Conservation (phyloP, 2,888 invertebrate genomes). For the Blera fallax region DNA sequence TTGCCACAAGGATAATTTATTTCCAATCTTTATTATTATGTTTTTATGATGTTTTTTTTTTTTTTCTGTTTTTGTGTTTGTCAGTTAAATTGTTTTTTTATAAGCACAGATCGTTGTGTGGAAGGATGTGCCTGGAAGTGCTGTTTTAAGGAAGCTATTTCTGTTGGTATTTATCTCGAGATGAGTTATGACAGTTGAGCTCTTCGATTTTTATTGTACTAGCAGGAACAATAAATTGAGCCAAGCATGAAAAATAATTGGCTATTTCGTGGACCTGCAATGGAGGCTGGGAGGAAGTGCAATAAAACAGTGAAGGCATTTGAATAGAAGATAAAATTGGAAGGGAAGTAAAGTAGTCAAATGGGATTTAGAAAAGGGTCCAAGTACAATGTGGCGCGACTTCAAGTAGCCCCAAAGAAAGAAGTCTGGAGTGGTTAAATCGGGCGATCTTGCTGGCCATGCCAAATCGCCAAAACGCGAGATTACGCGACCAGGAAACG, state of each 20-base stretch:
- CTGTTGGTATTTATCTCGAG: slow-evolving; percentile 59
- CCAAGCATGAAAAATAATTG: slow-evolving; percentile 70
- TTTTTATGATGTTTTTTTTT: slow-evolving; percentile 62
- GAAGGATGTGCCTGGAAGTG: slow-evolving; percentile 16
- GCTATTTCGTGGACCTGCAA: slow-evolving; percentile 50
- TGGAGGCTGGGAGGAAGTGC: slow-evolving; percentile 20
- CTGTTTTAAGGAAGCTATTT: slow-evolving; percentile 22
- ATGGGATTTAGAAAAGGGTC: neutral
- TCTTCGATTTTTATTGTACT: slow-evolving; percentile 60
- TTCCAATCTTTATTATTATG: slow-evolving; percentile 72
- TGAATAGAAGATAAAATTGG: slow-evolving; percentile 30
- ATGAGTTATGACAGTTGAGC: slow-evolving; percentile 58
- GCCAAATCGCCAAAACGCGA: too few relatives aligned
- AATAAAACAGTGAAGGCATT: slow-evolving; percentile 56
- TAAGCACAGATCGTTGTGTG: too few relatives aligned
- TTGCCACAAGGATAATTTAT: slow-evolving; percentile 73
- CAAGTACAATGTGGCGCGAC: too few relatives aligned
- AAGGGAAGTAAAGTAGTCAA: too few relatives aligned
- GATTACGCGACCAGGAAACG: too few relatives aligned
- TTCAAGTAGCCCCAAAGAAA: too few relatives aligned
- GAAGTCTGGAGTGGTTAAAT: too few relatives aligned
- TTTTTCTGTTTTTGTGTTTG: slow-evolving; percentile 27
- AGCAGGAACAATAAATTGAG: slow-evolving; percentile 70
- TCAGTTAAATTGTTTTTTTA: slow-evolving; percentile 63
- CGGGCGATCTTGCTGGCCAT: too few relatives aligned